phyloP scores from a whole-genome alignment of 2,113 vertebrate species.

The Trichechus manatus region DNA sequence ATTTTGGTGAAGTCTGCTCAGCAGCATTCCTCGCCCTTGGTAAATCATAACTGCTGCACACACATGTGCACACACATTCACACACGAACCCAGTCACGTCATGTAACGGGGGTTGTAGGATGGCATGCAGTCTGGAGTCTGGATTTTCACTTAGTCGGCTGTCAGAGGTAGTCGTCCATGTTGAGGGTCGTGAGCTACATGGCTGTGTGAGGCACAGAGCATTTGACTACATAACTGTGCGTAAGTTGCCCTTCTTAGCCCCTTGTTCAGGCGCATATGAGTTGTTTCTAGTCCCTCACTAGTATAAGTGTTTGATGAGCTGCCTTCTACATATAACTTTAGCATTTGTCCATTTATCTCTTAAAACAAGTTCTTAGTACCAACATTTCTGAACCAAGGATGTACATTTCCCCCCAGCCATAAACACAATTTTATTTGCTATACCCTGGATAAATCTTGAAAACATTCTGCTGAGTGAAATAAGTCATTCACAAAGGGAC shows the following conservation, averaged over 20 bases:
- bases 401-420: not conserved
- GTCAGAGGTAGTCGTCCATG: accelerated
- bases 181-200: not conserved
- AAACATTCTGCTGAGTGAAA: no score
- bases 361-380: not conserved
- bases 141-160: not conserved
- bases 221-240: accelerated
- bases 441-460: no score
- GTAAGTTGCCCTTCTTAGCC: not conserved
- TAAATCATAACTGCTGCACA: not conserved
- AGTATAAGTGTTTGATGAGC: not conserved
- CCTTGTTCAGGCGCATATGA: not conserved
- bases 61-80: accelerated
- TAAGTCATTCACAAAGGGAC: no score
- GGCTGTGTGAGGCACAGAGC: accelerated
- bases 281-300: not conserved
- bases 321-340: not conserved
- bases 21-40: not conserved
- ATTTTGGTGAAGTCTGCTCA: no score
- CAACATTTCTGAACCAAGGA: not conserved
- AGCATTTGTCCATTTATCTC: not conserved
- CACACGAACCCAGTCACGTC: accelerated
- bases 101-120: accelerated
- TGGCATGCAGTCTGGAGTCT: accelerated
- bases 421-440: not conserved